phyloP scores from a whole-genome alignment of 1,140 invertebrate genomes.

The Aricia agestis region DNA sequence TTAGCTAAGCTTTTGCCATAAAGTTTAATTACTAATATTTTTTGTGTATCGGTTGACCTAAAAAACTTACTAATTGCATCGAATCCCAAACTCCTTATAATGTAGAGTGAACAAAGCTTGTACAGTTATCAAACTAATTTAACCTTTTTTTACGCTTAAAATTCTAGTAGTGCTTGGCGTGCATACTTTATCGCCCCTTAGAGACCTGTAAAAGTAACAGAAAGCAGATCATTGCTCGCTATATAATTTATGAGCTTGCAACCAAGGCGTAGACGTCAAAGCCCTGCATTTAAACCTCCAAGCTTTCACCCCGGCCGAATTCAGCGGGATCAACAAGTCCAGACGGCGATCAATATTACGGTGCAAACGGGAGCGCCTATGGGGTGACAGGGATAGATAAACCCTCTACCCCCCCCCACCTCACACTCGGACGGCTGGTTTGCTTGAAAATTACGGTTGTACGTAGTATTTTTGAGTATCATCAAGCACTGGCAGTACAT shows the following conservation, averaged over 20 bases:
- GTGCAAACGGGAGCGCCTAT: constrained; percentile 44
- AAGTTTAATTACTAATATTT: too few relatives aligned
- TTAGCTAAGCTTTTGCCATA: not conserved
- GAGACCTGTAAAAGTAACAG: not conserved
- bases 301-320: constrained; percentile 38
- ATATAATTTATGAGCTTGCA: constrained; percentile 13
- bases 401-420: constrained; percentile 33
- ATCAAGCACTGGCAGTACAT: constrained; percentile 24
- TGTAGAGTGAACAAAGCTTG: not conserved
- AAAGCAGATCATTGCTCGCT: not conserved
- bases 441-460: constrained; percentile 38
- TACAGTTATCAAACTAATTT: not conserved
- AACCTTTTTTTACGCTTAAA: not conserved
- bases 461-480: constrained; percentile 40
- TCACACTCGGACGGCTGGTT: constrained; percentile 27
- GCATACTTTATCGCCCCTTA: not conserved
- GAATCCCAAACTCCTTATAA: too few relatives aligned
- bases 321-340: constrained; percentile 67
- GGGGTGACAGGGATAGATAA: constrained; percentile 42
- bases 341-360: constrained; percentile 68
- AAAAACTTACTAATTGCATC: too few relatives aligned
- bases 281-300: constrained; percentile 22
- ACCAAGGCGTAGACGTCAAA: constrained; percentile 17
- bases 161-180: not conserved
- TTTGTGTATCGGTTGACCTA: too few relatives aligned